Percentiles rank a stretch among this genome's conserved stretches.
These are phyloP conservation scores for Drosophila quinaria DNA, from an alignment of 2,888 invertebrate genomes.

Conservation along the genomic window DNA sequence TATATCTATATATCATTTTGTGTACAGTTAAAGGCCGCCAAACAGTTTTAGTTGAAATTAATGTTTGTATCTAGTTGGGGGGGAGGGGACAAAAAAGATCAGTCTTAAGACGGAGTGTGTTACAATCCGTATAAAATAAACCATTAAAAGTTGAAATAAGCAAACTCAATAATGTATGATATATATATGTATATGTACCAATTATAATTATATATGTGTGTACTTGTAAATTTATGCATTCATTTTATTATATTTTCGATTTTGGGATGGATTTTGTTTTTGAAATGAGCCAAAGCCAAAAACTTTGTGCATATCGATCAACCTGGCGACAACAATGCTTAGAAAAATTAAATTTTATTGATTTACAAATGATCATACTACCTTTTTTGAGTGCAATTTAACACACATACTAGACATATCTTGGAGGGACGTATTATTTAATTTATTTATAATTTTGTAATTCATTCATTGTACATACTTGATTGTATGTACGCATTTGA, in stretches of 20 bases:
- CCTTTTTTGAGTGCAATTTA: constrained; percentile 44
- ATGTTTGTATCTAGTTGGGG: constrained; percentile 50
- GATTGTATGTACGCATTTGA: constrained; percentile 18
- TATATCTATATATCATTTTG: constrained; percentile 29
- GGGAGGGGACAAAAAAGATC: constrained; percentile 25
- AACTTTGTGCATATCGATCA: neutral
- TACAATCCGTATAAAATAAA: constrained; percentile 33
- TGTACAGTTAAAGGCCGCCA: constrained; percentile 50
- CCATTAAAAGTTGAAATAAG: constrained; percentile 47
- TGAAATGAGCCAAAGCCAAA: neutral
- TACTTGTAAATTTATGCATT: constrained; percentile 63
- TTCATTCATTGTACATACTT: constrained; percentile 27
- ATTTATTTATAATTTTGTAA: constrained; percentile 24
- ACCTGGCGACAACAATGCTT: neutral
- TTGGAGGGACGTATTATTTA: constrained; percentile 29
- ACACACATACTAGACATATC: constrained; percentile 53
- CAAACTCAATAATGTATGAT: constrained; percentile 69
- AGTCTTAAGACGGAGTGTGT: neutral
- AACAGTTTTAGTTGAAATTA: constrained; percentile 50
- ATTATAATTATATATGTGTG: constrained; percentile 49
- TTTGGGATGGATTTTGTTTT: constrained; percentile 40
- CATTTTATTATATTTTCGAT: constrained; percentile 53
- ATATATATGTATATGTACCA: constrained; percentile 56
- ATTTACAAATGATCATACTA: constrained; percentile 8
- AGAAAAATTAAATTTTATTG: neutral